These are phyloP conservation scores for Oryzias woworae DNA, from an alignment of 2,113 vertebrate genomes.

Conservation along the genomic window DNA sequence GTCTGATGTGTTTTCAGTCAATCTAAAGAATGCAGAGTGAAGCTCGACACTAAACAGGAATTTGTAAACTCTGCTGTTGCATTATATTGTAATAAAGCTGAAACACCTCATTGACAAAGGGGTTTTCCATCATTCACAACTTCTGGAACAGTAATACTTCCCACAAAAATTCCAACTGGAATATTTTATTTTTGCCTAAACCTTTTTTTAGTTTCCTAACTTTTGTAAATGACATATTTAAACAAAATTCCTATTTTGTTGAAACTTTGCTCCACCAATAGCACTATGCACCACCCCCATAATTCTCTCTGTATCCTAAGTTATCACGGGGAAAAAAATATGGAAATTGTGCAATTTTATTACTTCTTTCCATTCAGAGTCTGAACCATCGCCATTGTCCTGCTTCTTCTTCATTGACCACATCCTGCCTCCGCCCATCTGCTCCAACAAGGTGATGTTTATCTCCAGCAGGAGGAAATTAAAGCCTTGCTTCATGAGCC, in stretches of 20 bases:
- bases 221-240: not conserved
- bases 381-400: constrained; percentile 69
- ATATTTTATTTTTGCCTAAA: no score
- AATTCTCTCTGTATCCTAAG: constrained; percentile 62
- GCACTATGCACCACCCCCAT: constrained; percentile 26
- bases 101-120: no score
- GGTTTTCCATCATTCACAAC: no score
- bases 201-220: no score
- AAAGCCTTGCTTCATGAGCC: constrained; percentile 88
- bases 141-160: no score
- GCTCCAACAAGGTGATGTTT: constrained; percentile 97
- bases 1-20: no score
- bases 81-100: no score
- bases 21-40: no score
- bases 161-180: no score
- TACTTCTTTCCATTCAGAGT: constrained; percentile 66
- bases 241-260: constrained; percentile 1
- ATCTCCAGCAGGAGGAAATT: constrained; percentile 98
- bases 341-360: constrained; percentile 76
- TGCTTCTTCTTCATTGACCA: constrained; percentile 72
- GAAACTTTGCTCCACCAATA: constrained; percentile 5
- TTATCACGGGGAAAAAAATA: constrained; percentile 44
- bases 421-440: constrained; percentile 82
- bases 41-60: no score
- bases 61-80: no score